These are phyloP conservation scores for Parauchenoglanis punctatus DNA, from an alignment of 2,797 vertebrate genomes.

Conservation along the genomic window DNA sequence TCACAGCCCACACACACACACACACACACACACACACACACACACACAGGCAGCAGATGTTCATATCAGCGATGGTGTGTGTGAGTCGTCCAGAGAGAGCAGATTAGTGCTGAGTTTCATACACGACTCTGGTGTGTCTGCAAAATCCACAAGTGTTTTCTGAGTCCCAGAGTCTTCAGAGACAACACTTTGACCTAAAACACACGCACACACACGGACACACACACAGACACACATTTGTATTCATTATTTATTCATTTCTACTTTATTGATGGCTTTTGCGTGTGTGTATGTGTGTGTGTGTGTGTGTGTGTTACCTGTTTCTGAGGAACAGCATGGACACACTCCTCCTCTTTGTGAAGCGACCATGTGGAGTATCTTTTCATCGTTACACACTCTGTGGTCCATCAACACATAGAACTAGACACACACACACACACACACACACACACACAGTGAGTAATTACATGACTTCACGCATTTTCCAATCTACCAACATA, in stretches of 20 bases:
- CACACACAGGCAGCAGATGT: slow-evolving; percentile 1
- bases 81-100: slow-evolving; percentile 53
- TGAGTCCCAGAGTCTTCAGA: slow-evolving; percentile 55
- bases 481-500: neutral
- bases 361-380: slow-evolving; percentile 50
- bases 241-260: neutral
- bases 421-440: slow-evolving; percentile 66
- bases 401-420: slow-evolving; percentile 74
- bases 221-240: neutral
- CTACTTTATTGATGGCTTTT: neutral
- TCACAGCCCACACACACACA: neutral
- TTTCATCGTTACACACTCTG: slow-evolving; percentile 55
- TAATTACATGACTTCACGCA: neutral
- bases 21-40: slow-evolving; percentile 13
- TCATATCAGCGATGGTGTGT: slow-evolving; percentile 27
- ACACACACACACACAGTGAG: slow-evolving; percentile 12
- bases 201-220: slow-evolving; percentile 8
- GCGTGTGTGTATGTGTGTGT: neutral
- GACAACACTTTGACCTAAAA: slow-evolving; percentile 60
- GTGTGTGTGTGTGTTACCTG: slow-evolving; percentile 65
- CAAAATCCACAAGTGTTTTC: slow-evolving; percentile 52
- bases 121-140: neutral
- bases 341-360: slow-evolving; percentile 67
- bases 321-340: slow-evolving; percentile 69
- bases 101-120: slow-evolving; percentile 53